Percentiles rank a stretch among this genome's conserved stretches.
Conservation (phyloP, 2,797 vertebrate species). For the Chelmon rostratus region DNA sequence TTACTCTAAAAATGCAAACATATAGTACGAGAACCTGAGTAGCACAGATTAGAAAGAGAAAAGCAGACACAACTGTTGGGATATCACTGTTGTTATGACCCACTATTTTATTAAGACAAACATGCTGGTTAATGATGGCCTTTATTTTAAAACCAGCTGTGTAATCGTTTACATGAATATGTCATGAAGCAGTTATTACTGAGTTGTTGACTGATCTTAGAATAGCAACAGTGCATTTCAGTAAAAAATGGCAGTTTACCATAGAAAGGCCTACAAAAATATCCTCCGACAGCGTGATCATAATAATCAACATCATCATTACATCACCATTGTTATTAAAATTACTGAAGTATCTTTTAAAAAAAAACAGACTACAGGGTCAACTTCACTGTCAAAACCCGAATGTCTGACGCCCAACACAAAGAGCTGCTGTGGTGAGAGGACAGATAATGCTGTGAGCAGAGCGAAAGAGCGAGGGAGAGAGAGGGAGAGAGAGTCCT, state of each 20-base stretch:
- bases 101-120: background rate
- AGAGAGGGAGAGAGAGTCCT: constrained; percentile 55
- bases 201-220: background rate
- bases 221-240: background rate
- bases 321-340: constrained; percentile 18
- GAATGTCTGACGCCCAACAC: constrained; percentile 60
- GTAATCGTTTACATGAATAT: constrained; percentile 8
- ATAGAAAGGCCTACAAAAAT: background rate
- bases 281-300: background rate
- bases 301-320: background rate
- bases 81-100: background rate
- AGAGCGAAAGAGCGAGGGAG: constrained; percentile 33
- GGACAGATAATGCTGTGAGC: constrained; percentile 58
- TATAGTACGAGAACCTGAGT: background rate
- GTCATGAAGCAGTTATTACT: background rate
- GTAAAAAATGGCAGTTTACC: background rate
- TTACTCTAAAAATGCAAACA: background rate
- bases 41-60: background rate
- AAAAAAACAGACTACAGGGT: constrained; percentile 21
- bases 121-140: background rate
- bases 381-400: constrained; percentile 41
- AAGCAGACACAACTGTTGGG: background rate
- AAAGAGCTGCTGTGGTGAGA: constrained; percentile 70
- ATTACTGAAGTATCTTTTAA: constrained; percentile 22
- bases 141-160: constrained; percentile 7